These are phyloP conservation scores for Zaprionus camerounensis DNA, from an alignment of 1,140 invertebrate genomes.

Conservation along the genomic window DNA sequence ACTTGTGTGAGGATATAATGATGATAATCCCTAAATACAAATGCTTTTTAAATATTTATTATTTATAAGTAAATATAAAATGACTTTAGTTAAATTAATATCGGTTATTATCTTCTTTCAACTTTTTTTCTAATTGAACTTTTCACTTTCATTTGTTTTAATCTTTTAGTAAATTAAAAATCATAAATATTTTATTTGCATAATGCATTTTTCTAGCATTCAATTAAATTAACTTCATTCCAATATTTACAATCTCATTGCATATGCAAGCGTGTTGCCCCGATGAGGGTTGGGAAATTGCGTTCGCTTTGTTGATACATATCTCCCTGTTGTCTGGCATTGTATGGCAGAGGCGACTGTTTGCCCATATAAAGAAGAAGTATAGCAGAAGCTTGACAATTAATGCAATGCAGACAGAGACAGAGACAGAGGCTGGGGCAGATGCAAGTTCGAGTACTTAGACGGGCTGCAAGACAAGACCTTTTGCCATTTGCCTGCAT, in stretches of 20 bases:
- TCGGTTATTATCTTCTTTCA: no score
- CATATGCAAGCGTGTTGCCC: not conserved
- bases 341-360: not conserved
- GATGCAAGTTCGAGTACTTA: constrained; percentile 30
- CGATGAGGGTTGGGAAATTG: constrained; percentile 2
- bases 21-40: not conserved
- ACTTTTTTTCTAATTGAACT: not conserved
- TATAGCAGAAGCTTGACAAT: constrained; percentile 36
- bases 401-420: constrained; percentile 18
- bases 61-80: no score
- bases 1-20: not conserved
- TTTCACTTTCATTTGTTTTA: not conserved
- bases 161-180: not conserved
- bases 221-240: not conserved
- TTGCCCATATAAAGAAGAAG: constrained; percentile 2
- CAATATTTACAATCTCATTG: not conserved
- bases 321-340: not conserved
- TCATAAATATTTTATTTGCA: not conserved
- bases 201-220: not conserved
- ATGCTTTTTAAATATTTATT: no score
- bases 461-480: constrained; percentile 26
- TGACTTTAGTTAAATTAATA: no score
- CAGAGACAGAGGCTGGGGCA: not conserved
- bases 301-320: not conserved
- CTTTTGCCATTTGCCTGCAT: constrained; percentile 52